phyloP scores from a whole-genome alignment of 2,888 invertebrate species.

The Leptinotarsa tumamoca region DNA sequence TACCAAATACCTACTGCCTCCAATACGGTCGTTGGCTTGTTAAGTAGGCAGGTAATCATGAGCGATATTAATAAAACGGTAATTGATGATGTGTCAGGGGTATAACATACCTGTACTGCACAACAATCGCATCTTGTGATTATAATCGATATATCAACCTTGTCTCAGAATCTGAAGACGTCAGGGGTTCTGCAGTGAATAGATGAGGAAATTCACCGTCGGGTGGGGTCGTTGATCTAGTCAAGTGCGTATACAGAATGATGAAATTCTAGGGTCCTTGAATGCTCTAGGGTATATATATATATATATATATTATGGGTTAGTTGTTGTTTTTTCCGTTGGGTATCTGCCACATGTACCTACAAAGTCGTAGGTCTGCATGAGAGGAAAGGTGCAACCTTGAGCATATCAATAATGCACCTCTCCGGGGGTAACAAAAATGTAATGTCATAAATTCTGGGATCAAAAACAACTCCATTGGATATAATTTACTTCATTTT shows the following conservation, averaged over 20 bases:
- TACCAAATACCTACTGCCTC: neutral
- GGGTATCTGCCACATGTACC: no score
- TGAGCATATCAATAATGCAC: no score
- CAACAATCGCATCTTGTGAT: slow-evolving; percentile 7
- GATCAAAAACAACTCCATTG: no score
- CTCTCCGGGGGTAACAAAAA: no score
- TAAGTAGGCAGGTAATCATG: slow-evolving; percentile 11
- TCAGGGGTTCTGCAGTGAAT: slow-evolving; percentile 26
- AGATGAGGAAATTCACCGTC: slow-evolving; percentile 30
- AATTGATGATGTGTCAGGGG: slow-evolving; percentile 1
- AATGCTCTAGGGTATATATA: no score
- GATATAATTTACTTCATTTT: no score
- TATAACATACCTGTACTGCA: neutral
- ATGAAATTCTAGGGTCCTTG: no score
- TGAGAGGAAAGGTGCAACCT: no score
- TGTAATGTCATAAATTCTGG: no score
- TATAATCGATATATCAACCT: slow-evolving; percentile 17
- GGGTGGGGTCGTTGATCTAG: neutral
- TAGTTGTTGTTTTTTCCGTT: no score
- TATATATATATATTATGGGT: no score
- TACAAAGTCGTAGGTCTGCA: no score
- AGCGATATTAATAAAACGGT: slow-evolving; percentile 13
- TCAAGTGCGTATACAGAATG: neutral
- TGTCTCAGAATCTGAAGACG: slow-evolving; percentile 19
- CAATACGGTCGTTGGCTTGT: neutral